These are phyloP conservation scores for Ischnus inquisitorius DNA, from an alignment of 2,888 invertebrate species.

Conservation along the genomic window DNA sequence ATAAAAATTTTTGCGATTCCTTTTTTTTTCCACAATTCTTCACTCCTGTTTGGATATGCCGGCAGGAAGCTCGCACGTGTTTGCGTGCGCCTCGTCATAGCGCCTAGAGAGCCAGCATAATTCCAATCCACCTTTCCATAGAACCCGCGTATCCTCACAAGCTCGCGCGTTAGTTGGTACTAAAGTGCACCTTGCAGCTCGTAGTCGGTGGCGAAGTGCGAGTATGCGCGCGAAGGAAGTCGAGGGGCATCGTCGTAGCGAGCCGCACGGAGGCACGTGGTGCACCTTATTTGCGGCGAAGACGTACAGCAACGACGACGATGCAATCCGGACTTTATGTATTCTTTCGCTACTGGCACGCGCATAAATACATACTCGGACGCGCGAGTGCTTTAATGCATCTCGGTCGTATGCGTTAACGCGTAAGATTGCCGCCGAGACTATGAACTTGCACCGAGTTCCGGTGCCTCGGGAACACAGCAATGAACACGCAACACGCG, in stretches of 20 bases:
- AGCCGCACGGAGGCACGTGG: constrained; percentile 19
- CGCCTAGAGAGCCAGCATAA: not conserved
- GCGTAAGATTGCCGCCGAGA: not conserved
- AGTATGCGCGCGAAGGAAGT: constrained; percentile 21
- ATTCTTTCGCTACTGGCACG: constrained; percentile 41
- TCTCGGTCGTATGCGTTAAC: constrained; percentile 13
- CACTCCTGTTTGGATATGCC: not conserved
- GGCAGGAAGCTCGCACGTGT: constrained; percentile 5
- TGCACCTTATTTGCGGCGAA: constrained; percentile 47
- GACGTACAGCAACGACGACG: constrained; percentile 21
- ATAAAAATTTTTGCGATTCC: not conserved
- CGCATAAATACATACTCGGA: constrained; percentile 45
- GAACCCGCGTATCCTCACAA: constrained; percentile 22
- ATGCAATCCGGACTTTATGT: not conserved
- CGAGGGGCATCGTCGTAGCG: constrained; percentile 2
- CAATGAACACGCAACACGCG: not conserved
- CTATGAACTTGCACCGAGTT: not conserved
- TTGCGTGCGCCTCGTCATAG: not conserved
- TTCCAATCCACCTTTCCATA: not conserved
- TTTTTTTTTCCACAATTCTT: not conserved
- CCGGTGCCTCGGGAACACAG: not conserved
- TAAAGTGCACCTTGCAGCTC: constrained; percentile 45
- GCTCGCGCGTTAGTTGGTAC: constrained; percentile 25
- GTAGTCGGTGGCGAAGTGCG: not conserved
- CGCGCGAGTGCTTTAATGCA: constrained; percentile 29